Base-by-base conservation (phyloP, 2,888 invertebrate genomes). In the Caenorhabditis plicata region DNA sequence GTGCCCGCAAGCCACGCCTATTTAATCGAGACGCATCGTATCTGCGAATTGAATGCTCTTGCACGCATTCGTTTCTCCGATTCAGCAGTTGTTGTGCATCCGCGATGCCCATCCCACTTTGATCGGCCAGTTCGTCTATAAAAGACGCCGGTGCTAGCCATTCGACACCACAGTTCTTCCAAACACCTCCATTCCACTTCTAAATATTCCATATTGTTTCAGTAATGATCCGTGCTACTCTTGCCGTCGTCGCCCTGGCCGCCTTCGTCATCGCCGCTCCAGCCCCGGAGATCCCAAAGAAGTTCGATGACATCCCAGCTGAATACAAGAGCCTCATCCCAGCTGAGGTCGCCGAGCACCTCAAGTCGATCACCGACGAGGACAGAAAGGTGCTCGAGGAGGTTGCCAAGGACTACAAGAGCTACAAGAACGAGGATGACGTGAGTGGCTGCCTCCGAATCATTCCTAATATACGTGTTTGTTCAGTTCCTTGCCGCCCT, bases 251-350 rank as follows among this genome's bases (percentile, higher is more conserved):
- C 45, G 46, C 54, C 39, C 20, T 64, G 38, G 61, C 64, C 62
- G 57, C 33, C 43, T 50, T 44, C 45, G 71, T 61, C 45, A 29
- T 63, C 45, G 54, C 67, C 43, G 54, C 64, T 27, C 71, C 73
- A 45, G 53, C 73, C 49, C 67, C 74, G 23, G 62, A 69, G 41
- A 49, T 52, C 5, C 61, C 61, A 20, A 51, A 52, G 41, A 65
- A 60, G 56, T 66, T 68, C 62, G 65, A 74, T 27, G 71, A 73
- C 35, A 68, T 78, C 48, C 78, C 78, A 38, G 71, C 66, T 32
- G 70, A 78, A 54, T 70, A 73, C 70, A 76, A 73, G 58, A 52
- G 64, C 4, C 50, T 78, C 44, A 71, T 78, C 54, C 77, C 77
- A 25, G 53, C 61, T n/a, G 78, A 78, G 45, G 78, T 77, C 36